Conservation (phyloP, 2,113 vertebrate genomes). For the Lophotis ruficrista region DNA sequence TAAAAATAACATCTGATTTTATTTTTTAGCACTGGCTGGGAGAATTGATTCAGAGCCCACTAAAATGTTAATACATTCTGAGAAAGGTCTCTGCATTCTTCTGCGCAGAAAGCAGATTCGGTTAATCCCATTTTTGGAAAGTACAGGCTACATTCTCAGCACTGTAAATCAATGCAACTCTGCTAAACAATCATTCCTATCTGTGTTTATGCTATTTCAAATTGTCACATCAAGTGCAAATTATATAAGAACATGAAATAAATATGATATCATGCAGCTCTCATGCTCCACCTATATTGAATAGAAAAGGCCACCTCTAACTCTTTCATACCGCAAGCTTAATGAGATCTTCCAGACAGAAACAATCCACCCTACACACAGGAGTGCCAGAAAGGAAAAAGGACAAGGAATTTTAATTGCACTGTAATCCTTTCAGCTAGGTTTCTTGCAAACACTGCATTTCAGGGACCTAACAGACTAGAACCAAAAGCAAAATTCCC, state of each 20-base stretch:
- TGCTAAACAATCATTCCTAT: fast-evolving
- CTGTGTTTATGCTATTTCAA: background rate
- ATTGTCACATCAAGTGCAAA: background rate
- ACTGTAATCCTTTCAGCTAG: background rate
- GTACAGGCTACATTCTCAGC: background rate
- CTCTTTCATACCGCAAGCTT: background rate
- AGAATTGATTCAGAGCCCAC: background rate
- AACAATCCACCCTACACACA: background rate
- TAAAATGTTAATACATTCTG: background rate
- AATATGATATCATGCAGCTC: background rate
- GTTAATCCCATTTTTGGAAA: background rate
- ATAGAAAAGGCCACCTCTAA: background rate
- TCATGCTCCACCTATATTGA: background rate
- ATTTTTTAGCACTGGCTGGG: background rate
- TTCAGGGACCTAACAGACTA: constrained; percentile 11
- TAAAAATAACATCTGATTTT: background rate
- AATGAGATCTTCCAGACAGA: constrained; percentile 25
- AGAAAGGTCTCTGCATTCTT: background rate
- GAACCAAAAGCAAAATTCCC: background rate
- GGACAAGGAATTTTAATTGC: constrained; percentile 63
- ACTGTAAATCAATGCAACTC: background rate
- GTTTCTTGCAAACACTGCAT: background rate
- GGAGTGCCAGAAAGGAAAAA: constrained; percentile 1
- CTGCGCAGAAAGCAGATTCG: fast-evolving
- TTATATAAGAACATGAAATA: background rate